Conservation (phyloP, 2,113 vertebrate species). For the Tangachromis dhanisi region DNA sequence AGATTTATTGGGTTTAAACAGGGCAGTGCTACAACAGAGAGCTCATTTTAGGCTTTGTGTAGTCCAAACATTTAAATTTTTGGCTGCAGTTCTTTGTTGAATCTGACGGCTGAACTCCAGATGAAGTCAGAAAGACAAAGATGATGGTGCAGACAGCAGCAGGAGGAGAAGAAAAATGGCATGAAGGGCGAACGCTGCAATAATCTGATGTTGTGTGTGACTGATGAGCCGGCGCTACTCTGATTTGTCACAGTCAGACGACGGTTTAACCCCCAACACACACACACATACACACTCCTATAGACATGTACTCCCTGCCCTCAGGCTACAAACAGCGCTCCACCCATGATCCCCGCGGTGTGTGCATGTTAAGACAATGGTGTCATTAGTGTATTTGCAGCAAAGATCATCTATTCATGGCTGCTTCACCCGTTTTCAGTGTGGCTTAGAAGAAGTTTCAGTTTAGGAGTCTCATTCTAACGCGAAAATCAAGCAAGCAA, state of each 20-base stretch:
- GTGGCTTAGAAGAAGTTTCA: neutral
- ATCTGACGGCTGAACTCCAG: neutral
- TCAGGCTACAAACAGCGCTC: conserved; percentile 7
- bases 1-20: neutral
- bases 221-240: conserved; percentile 6
- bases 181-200: neutral
- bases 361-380: neutral
- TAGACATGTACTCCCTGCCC: neutral
- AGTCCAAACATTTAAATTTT: neutral
- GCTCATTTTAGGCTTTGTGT: neutral
- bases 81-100: neutral
- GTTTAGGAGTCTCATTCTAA: neutral
- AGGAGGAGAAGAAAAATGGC: neutral
- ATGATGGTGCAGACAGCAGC: neutral
- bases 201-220: conserved; percentile 27
- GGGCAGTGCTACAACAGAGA: neutral
- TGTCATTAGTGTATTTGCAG: neutral
- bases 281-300: neutral
- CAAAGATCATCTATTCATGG: neutral
- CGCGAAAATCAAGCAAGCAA: neutral
- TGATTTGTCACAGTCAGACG: conserved; percentile 44
- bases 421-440: neutral
- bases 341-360: neutral
- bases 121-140: neutral
- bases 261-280: conserved; percentile 12